A percentile compares a stretch with the other conserved stretches of the same genome.
These are phyloP conservation scores for Bruchidius siliquastri DNA, from an alignment of 2,888 invertebrate genomes.

Conservation along the genomic window DNA sequence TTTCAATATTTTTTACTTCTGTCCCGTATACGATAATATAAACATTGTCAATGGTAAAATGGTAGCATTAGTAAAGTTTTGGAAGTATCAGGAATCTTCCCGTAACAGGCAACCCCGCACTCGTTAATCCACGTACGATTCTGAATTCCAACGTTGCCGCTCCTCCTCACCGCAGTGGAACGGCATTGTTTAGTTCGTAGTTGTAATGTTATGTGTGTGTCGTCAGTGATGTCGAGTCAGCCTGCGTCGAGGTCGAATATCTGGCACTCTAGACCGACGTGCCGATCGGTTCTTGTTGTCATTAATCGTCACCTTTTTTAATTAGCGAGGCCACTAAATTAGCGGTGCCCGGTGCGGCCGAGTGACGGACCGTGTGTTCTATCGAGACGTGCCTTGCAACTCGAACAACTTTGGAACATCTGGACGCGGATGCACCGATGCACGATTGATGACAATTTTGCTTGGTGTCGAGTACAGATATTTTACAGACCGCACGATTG, in stretches of 20 bases:
- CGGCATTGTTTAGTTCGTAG: neutral
- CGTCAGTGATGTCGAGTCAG: neutral
- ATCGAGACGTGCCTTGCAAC: constrained; percentile 29
- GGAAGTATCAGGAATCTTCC: neutral
- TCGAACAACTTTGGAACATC: constrained; percentile 9
- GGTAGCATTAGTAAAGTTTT: neutral
- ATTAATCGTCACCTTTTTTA: constrained; percentile 51
- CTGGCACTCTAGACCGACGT: constrained; percentile 43
- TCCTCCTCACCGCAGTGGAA: neutral
- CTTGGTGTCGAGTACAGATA: neutral
- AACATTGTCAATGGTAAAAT: too few relatives aligned
- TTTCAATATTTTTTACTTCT: too few relatives aligned
- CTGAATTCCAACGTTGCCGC: neutral
- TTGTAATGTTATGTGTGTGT: neutral
- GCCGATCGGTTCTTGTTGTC: constrained; percentile 48
- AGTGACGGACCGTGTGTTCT: constrained; percentile 21
- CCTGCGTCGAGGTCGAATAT: constrained; percentile 38
- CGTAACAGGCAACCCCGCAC: neutral
- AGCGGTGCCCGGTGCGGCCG: constrained; percentile 26
- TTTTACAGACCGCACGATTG: too few relatives aligned
- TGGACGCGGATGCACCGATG: neutral
- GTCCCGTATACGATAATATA: too few relatives aligned
- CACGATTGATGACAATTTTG: neutral
- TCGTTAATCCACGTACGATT: neutral
- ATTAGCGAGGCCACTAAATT: constrained; percentile 39